Base-by-base conservation (phyloP, 2,888 invertebrate genomes). In the Drosophila neutralis region DNA sequence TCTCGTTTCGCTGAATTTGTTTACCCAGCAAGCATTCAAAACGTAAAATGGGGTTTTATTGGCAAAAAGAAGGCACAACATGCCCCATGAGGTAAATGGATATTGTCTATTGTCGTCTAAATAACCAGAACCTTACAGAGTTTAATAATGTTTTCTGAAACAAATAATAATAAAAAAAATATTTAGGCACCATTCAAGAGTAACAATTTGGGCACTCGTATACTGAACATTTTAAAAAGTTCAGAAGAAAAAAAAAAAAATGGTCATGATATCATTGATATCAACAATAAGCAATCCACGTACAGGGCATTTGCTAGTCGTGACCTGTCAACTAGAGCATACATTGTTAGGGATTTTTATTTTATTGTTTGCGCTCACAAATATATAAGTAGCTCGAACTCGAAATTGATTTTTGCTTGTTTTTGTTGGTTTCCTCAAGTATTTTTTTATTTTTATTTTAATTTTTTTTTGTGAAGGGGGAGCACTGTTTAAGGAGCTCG, bases 391-490 rank as follows among this genome's bases (percentile, higher is more conserved):
- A 78, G 80, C 71, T 67, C 67, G 67, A 62, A 31, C 62, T 76
- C 68, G 33, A 72, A 66, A 76, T 72, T 72, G 65, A 76, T 80
- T 80, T 78, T 54, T 52, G 79, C 76, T 69, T 56, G 56, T 48
- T 73, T 48, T 53, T 65, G 45, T 78, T 56, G 80, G 56, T 71
- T 77, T 65, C 51, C 56, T 53, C 71, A 68, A 76, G 61, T 60
- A 65, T 54, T 67, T 60, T 64, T 56, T 53, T 45, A 38, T 53
- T 52, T 40, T 35, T 40, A 3, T 52, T 56, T 54, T 21, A 2
- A 24, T 67, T 52, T 65, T 56, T 52, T 52, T 51, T 45, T 45
- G 53, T 60, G 38, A 21, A 31, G 57, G 54, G 65, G 58, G n/a
- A 60, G 51, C 74, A 67, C 73, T 66, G 67, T 35, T 58, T 68